Percentiles rank a stretch among this genome's conserved stretches.
These are phyloP conservation scores for Abrostola triplasia DNA, from an alignment of 2,888 invertebrate species.

Conservation along the genomic window DNA sequence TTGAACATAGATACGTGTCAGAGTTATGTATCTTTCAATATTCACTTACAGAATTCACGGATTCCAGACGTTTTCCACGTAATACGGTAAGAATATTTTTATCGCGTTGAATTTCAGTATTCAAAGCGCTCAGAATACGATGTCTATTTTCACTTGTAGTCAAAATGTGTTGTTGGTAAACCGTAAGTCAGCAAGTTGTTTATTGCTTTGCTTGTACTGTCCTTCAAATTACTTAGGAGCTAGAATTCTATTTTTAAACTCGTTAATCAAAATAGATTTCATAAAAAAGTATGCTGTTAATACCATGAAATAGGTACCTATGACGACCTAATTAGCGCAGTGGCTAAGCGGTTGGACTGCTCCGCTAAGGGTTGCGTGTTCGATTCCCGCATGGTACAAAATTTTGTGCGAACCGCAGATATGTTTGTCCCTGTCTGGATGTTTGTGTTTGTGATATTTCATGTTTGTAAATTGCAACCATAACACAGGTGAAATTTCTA, in stretches of 20 bases:
- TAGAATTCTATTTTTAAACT: background rate
- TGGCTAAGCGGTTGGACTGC: no score
- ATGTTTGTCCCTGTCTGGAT: no score
- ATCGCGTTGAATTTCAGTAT: slow-evolving; percentile 45
- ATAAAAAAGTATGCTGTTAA: no score
- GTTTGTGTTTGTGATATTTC: no score
- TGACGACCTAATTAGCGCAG: no score
- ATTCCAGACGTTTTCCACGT: slow-evolving; percentile 49
- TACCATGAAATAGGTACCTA: no score
- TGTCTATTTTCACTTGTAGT: slow-evolving; percentile 30
- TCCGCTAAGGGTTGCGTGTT: no score
- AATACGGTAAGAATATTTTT: slow-evolving; percentile 53
- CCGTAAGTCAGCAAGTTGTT: background rate
- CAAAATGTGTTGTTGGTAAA: slow-evolving; percentile 3
- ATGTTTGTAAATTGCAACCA: no score
- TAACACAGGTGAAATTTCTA: no score
- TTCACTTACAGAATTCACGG: slow-evolving; percentile 49
- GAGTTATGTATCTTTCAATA: slow-evolving; percentile 48
- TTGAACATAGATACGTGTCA: slow-evolving; percentile 30
- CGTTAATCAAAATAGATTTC: no score
- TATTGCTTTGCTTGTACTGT: background rate
- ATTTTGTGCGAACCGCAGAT: no score
- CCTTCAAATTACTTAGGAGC: background rate
- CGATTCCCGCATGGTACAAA: no score
- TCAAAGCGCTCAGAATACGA: slow-evolving; percentile 36